Evolutionary conservation across 1,140 invertebrate species (phyloP), one percentile per base, ranked within the genome.

Genomic region (Drosophila subpulchrella): DNA sequence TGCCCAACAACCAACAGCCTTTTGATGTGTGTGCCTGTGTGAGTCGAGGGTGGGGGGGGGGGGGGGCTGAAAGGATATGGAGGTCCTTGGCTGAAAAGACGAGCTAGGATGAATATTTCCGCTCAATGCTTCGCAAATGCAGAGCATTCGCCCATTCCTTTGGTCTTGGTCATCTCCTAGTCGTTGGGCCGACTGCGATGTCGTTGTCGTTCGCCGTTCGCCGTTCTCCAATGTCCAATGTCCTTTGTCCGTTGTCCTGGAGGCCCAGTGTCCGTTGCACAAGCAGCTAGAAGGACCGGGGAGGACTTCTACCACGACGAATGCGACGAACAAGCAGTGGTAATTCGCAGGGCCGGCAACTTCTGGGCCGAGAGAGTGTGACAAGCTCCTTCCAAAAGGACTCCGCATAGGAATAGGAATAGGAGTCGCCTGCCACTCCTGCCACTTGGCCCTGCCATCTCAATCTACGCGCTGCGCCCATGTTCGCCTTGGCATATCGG

Each of bases 121-220:
- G 84, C 84, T 78, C 76, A 91, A 85, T 86, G 84, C 84, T 86
- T 86, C 67, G 66, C 71, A 86, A 88, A 88, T 81, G 85, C 81
- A 78, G 90, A 81, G 81, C 75, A 89, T 81, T 72, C 77, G 53
- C 73, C 82, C 79, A 90, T 90, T 91, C 82, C 90, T 91, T 91
- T 88, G 85, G 90, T 75, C 82, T 83, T 75, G 70, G 59, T 75
- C 81, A 91, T 89, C 84, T 89, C 72, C 55, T 79, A 78, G 78
- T 79, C 73, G 72, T 84, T 75, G 62, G 77, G 55, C 55, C 55
- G 41, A 58, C 42, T 46, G 17, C 42, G 42, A 46, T 46, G 42
- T 46, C 63, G 68, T 79, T 70, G 78, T 72, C 63, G 78, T 55
- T 36, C 39, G 44, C 38, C 57, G 58, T 46, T 41, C 39, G 39